Conservation (phyloP, 2,888 invertebrate species). For the Harpalus rufipes region DNA sequence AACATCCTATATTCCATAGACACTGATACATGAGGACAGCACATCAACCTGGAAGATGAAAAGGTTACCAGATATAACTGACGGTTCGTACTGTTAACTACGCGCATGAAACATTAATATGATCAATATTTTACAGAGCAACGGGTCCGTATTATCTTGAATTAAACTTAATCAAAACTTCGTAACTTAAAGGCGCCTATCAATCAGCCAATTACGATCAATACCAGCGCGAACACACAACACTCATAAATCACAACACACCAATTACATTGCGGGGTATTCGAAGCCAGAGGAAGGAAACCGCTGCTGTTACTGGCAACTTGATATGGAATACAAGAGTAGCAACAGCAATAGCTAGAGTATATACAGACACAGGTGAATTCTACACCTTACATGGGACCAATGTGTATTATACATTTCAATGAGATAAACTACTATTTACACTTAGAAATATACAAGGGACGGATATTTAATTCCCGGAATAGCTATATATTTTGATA, state of each 20-base stretch:
- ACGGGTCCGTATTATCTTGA: constrained; percentile 60
- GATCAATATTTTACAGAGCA: constrained; percentile 57
- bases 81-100: constrained; percentile 47
- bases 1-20: not conserved
- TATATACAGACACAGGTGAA: not conserved
- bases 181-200: constrained; percentile 62
- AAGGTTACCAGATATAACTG: constrained; percentile 53
- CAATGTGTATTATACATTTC: not conserved
- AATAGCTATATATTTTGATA: too few species aligned
- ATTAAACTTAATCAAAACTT: constrained; percentile 66
- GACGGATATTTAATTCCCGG: too few species aligned
- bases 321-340: not conserved
- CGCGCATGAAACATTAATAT: constrained; percentile 54
- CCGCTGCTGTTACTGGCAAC: constrained; percentile 18
- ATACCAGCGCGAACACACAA: constrained; percentile 50
- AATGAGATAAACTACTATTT: too few species aligned
- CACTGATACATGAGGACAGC: constrained; percentile 2
- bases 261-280: constrained; percentile 20
- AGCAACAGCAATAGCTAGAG: not conserved
- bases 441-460: too few species aligned
- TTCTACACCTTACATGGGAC: not conserved
- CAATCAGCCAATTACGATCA: constrained; percentile 65
- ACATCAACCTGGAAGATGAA: constrained; percentile 16
- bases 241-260: constrained; percentile 51
- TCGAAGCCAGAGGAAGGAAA: not conserved